These are phyloP conservation scores for Neoniphon sammara DNA, from an alignment of 2,797 vertebrate genomes.

Conservation along the genomic window DNA sequence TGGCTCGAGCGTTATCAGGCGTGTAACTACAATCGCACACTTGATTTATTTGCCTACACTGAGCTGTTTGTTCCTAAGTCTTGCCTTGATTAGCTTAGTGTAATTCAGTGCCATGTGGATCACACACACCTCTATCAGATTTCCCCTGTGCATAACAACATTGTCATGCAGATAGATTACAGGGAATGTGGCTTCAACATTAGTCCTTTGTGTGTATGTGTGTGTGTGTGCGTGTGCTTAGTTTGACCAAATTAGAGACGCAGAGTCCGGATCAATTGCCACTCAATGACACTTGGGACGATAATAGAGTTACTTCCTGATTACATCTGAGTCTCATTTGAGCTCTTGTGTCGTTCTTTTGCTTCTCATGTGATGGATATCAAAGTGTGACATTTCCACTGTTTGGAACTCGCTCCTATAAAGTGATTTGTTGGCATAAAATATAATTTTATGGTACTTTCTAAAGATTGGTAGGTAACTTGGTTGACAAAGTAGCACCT, in stretches of 20 bases:
- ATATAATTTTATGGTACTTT: too few species aligned
- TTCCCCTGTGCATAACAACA: not conserved
- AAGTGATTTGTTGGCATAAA: not conserved
- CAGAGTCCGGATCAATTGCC: constrained; percentile 72
- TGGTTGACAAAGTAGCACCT: too few species aligned
- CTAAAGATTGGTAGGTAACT: too few species aligned
- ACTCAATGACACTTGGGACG: constrained; percentile 13
- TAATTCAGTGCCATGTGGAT: not conserved
- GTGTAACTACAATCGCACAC: not conserved
- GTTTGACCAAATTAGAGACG: constrained; percentile 20
- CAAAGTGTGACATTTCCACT: not conserved
- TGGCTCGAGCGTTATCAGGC: not conserved
- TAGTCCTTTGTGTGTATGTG: not conserved
- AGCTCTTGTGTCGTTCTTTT: not conserved
- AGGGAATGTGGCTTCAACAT: constrained; percentile 9
- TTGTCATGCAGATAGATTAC: constrained; percentile 4
- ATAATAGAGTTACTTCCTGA: constrained; percentile 8
- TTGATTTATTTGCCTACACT: not conserved
- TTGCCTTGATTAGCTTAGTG: not conserved
- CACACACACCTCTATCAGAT: not conserved
- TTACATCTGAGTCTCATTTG: constrained; percentile 8
- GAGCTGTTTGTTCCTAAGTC: not conserved
- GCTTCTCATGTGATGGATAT: too few species aligned
- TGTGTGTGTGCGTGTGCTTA: not conserved
- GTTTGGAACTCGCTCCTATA: too few species aligned